These are phyloP conservation scores for Artemia sinica DNA, from an alignment of 2,888 invertebrate species.

Conservation along the genomic window DNA sequence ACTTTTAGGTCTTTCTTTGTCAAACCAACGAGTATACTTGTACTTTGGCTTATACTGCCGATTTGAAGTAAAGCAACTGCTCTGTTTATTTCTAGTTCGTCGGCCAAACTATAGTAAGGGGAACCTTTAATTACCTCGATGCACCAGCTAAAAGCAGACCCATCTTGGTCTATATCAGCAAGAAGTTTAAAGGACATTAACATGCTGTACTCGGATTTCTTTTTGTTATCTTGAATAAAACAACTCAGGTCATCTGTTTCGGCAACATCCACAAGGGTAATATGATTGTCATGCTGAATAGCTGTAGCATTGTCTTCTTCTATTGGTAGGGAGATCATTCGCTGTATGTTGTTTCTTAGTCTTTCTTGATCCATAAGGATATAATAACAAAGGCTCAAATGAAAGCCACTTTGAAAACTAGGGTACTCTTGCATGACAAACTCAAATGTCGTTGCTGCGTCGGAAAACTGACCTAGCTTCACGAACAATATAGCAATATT, in stretches of 20 bases:
- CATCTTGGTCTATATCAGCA: slow-evolving; percentile 49
- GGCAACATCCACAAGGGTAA: slow-evolving; percentile 15
- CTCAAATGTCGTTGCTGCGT: slow-evolving; percentile 90
- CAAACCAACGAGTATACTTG: slow-evolving; percentile 65
- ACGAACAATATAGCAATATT: slow-evolving; percentile 90
- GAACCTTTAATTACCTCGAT: slow-evolving; percentile 82
- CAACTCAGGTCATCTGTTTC: slow-evolving; percentile 46
- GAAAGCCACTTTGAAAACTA: slow-evolving; percentile 69
- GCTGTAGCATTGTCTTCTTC: slow-evolving; percentile 57
- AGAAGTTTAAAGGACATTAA: slow-evolving; percentile 74
- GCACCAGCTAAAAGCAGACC: slow-evolving; percentile 48
- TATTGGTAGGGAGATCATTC: slow-evolving; percentile 68
- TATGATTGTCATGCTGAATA: slow-evolving; percentile 29
- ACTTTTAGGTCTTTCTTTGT: slow-evolving; percentile 69
- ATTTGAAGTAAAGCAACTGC: slow-evolving; percentile 66
- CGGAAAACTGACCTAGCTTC: slow-evolving; percentile 86
- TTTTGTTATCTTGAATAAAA: slow-evolving; percentile 49
- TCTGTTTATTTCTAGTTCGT: slow-evolving; percentile 76
- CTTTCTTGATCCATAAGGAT: slow-evolving; percentile 80
- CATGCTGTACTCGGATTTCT: slow-evolving; percentile 61
- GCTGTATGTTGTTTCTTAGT: slow-evolving; percentile 78
- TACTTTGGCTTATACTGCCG: slow-evolving; percentile 57
- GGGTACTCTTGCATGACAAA: slow-evolving; percentile 93
- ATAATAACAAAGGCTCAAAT: slow-evolving; percentile 70
- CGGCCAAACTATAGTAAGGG: slow-evolving; percentile 59